Conservation (phyloP, 2,888 invertebrate species). For the Tenthredo amoena region DNA sequence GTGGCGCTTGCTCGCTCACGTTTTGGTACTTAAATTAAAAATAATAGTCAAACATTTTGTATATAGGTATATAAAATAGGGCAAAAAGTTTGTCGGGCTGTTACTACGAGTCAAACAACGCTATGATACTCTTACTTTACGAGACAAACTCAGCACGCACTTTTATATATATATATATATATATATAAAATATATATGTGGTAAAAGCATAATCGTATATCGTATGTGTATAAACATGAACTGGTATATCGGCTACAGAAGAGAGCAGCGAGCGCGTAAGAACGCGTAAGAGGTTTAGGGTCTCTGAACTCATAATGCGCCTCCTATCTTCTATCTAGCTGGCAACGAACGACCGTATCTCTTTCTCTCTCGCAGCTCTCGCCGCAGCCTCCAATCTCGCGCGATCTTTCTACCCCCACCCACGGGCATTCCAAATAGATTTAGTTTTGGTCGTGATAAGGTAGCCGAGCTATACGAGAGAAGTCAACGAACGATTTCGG, state of each 20-base stretch:
- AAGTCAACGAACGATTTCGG: slow-evolving; percentile 49
- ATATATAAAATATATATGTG: not conserved
- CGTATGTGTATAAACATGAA: not conserved
- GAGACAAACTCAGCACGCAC: not conserved
- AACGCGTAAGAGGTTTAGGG: slow-evolving; percentile 47
- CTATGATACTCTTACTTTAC: not conserved
- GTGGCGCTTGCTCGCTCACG: slow-evolving; percentile 17
- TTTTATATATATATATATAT: not conserved
- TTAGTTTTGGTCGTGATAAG: slow-evolving; percentile 43
- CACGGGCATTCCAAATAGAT: slow-evolving; percentile 40
- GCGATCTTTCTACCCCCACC: not conserved
- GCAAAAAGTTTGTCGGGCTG: not conserved
- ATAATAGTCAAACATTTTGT: not conserved
- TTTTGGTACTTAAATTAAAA: slow-evolving; percentile 17
- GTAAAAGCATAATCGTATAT: not conserved
- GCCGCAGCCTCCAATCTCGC: slow-evolving; percentile 9
- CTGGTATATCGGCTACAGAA: slow-evolving; percentile 33
- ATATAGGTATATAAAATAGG: not conserved
- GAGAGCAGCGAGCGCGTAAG: slow-evolving; percentile 29
- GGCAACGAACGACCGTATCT: slow-evolving; percentile 6
- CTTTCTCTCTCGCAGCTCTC: not conserved
- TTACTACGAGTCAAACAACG: not conserved
- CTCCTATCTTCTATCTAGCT: slow-evolving; percentile 51
- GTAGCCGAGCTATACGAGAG: not conserved
- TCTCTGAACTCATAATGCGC: slow-evolving; percentile 47